phyloP scores from a whole-genome alignment of 2,113 vertebrate species.

The Rhadina sibilatrix region DNA sequence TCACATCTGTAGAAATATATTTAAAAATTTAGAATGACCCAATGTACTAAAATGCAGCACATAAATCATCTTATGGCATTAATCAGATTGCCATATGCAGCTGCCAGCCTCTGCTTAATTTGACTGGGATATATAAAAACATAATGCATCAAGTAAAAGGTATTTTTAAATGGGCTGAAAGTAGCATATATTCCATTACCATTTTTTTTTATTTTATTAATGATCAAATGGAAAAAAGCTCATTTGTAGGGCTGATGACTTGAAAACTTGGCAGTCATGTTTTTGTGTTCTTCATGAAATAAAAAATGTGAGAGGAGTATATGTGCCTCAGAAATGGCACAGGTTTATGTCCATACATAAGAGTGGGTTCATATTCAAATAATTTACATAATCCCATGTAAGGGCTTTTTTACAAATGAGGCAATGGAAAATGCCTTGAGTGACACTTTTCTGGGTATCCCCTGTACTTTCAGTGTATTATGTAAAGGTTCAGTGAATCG shows the following conservation, averaged over 20 bases:
- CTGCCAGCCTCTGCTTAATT: slow-evolving; percentile 25
- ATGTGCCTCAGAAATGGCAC: neutral
- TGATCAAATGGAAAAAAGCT: slow-evolving; percentile 17
- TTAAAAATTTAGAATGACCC: slow-evolving; percentile 24
- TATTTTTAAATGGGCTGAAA: slow-evolving; percentile 28
- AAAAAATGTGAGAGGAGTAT: neutral
- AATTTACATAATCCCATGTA: neutral
- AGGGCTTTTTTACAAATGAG: neutral
- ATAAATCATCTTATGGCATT: slow-evolving; percentile 46
- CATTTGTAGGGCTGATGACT: neutral
- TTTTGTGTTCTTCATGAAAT: neutral
- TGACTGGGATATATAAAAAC: slow-evolving; percentile 17
- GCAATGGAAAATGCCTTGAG: neutral
- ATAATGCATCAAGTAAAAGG: slow-evolving; percentile 14
- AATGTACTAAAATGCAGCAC: slow-evolving; percentile 16
- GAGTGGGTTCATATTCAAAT: neutral
- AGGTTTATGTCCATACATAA: neutral
- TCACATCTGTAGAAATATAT: slow-evolving; percentile 24
- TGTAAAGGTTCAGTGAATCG: neutral
- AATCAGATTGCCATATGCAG: slow-evolving; percentile 24
- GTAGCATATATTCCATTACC: neutral
- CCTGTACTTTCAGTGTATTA: neutral
- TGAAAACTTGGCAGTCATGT: neutral
- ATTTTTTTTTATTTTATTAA: slow-evolving; percentile 3
- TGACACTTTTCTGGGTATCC: neutral